Percentiles rank a stretch among this genome's conserved stretches.
Conservation (phyloP, 2,113 vertebrate genomes). For the Numenius arquata region DNA sequence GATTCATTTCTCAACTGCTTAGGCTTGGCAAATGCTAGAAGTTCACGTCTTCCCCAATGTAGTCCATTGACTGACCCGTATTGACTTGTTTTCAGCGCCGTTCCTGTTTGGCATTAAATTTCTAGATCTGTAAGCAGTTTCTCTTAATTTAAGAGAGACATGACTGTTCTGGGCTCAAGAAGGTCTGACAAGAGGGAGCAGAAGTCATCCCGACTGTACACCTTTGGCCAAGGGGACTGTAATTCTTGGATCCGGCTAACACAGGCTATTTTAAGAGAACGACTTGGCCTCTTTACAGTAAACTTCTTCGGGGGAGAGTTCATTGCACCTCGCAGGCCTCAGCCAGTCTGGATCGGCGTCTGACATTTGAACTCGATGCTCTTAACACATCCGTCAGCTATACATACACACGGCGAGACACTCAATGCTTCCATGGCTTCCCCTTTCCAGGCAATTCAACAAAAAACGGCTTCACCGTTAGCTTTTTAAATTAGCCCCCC, state of each 20-base stretch:
- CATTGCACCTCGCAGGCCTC: constrained; percentile 53
- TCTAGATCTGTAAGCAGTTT: constrained; percentile 52
- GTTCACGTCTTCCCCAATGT: not conserved
- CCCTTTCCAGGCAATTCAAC: not conserved
- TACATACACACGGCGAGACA: not conserved
- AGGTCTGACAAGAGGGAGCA: constrained; percentile 61
- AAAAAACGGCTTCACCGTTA: not conserved
- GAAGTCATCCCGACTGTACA: constrained; percentile 50
- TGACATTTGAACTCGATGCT: constrained; percentile 19
- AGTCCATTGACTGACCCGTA: constrained; percentile 27
- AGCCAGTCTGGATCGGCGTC: not conserved
- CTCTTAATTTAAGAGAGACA: constrained; percentile 52
- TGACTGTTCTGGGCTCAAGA: constrained; percentile 35
- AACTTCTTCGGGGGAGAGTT: constrained; percentile 56
- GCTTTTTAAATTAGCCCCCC: not conserved
- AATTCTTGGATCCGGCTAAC: constrained; percentile 63
- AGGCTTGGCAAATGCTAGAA: constrained; percentile 17
- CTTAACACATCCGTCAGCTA: not conserved
- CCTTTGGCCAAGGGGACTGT: constrained; percentile 66
- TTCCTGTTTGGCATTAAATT: constrained; percentile 50
- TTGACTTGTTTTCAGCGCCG: constrained; percentile 15
- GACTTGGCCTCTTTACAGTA: constrained; percentile 56
- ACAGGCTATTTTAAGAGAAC: constrained; percentile 58
- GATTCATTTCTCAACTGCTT: constrained; percentile 18
- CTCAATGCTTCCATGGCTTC: not conserved